Evolutionary conservation across 2,888 invertebrate genomes (phyloP).

Genomic region (Harpagoxenus sublaevis): DNA sequence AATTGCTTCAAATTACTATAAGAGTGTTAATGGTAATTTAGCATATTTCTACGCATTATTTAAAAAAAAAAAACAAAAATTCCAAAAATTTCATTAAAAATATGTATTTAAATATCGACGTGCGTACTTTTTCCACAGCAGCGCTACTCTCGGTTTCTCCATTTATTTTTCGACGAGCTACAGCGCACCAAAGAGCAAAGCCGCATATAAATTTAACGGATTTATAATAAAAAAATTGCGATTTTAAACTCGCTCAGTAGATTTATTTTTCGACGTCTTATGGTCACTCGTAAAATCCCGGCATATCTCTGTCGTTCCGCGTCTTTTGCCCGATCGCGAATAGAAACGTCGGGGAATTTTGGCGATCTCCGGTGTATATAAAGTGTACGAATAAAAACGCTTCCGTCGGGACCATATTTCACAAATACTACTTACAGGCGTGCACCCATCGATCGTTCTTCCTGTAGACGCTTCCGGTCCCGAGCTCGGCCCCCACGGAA

Average conservation of each 20-base stretch:
- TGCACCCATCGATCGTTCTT: constrained; percentile 74
- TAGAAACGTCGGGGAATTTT: constrained; percentile 70
- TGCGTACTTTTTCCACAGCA: no score
- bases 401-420: constrained; percentile 75
- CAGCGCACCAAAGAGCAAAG: neutral
- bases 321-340: constrained; percentile 64
- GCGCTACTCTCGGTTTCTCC: neutral
- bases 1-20: neutral
- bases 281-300: constrained; percentile 19
- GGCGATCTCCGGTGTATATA: constrained; percentile 71
- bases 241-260: neutral
- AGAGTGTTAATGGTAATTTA: neutral
- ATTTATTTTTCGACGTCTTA: constrained; percentile 22
- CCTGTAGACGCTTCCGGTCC: constrained; percentile 59
- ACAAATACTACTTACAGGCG: constrained; percentile 71
- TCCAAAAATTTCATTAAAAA: neutral
- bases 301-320: constrained; percentile 23
- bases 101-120: neutral
- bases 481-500: constrained; percentile 58
- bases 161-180: neutral
- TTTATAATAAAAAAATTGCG: constrained; percentile 7
- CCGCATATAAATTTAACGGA: neutral
- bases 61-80: neutral
- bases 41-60: neutral
- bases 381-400: constrained; percentile 71